A percentile compares a stretch with the other conserved stretches of the same genome.
These are phyloP conservation scores for Sander vitreus DNA, from an alignment of 2,113 vertebrate genomes.

Conservation along the genomic window DNA sequence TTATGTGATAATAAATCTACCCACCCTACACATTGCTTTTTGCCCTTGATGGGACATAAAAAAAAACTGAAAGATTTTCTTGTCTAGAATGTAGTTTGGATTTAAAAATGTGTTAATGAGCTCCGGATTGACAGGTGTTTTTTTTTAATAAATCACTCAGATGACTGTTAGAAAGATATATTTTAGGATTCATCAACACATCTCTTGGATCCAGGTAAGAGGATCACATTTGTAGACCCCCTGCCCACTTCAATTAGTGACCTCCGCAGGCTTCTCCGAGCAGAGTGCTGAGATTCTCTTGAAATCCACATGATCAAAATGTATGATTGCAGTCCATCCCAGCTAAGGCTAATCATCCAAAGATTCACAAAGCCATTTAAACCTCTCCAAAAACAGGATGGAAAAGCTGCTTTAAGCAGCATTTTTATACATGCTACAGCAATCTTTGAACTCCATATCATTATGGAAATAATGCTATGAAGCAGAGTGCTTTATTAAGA, in stretches of 20 bases:
- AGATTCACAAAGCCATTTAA: constrained; percentile 69
- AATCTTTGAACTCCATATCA: constrained; percentile 48
- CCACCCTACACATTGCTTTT: constrained; percentile 48
- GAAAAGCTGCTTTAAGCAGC: constrained; percentile 56
- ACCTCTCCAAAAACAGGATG: constrained; percentile 51
- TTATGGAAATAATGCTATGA: constrained; percentile 31
- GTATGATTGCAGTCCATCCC: constrained; percentile 66
- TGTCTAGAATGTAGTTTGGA: constrained; percentile 14
- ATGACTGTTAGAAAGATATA: constrained; percentile 13
- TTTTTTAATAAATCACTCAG: background rate
- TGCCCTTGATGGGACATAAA: constrained; percentile 59
- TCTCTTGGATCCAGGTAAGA: constrained; percentile 51
- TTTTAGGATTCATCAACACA: constrained; percentile 63
- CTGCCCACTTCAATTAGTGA: constrained; percentile 70
- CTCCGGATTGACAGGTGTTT: background rate
- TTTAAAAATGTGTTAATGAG: constrained; percentile 34
- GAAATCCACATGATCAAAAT: constrained; percentile 66
- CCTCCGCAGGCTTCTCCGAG: constrained; percentile 48
- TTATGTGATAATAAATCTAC: constrained; percentile 64
- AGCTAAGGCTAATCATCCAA: constrained; percentile 63
- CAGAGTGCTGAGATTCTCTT: constrained; percentile 49
- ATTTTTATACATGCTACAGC: constrained; percentile 52
- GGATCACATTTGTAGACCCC: constrained; percentile 59
- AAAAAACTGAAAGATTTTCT: constrained; percentile 17
- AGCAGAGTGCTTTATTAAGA: constrained; percentile 60